A percentile compares a stretch with the other conserved stretches of the same genome.
Evolutionary conservation across 2,797 vertebrate genomes (phyloP).

Genomic region (Tiaroga cobitis): DNA sequence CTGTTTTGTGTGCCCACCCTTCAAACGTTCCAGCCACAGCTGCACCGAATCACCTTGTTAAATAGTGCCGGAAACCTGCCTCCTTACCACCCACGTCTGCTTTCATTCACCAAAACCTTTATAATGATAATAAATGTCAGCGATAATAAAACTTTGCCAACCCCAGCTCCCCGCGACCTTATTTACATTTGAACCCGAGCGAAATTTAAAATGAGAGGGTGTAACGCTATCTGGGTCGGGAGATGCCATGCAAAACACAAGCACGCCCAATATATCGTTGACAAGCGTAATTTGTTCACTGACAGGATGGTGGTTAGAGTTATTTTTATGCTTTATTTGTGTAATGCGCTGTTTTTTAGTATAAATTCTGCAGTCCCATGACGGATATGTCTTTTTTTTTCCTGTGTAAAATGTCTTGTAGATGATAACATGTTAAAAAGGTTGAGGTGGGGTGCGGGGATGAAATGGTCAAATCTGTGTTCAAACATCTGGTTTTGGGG

Average conservation of each 20-base stretch:
- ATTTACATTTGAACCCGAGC: slow-evolving; percentile 52
- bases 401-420: background rate
- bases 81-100: slow-evolving; percentile 44
- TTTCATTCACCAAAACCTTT: slow-evolving; percentile 48
- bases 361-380: too few relatives aligned
- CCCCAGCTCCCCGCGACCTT: background rate
- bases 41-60: slow-evolving; percentile 27
- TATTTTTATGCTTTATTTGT: slow-evolving; percentile 56
- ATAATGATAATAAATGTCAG: slow-evolving; percentile 53
- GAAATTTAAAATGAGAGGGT: slow-evolving; percentile 45
- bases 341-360: slow-evolving; percentile 17
- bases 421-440: slow-evolving; percentile 2
- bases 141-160: slow-evolving; percentile 45
- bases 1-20: background rate
- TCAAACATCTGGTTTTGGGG: background rate
- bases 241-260: slow-evolving; percentile 43
- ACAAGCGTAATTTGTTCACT: slow-evolving; percentile 32
- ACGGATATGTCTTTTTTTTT: background rate
- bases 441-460: background rate
- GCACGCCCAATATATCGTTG: slow-evolving; percentile 6
- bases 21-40: slow-evolving; percentile 32
- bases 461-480: slow-evolving; percentile 18
- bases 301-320: slow-evolving; percentile 24
- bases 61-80: slow-evolving; percentile 35
- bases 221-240: slow-evolving; percentile 33